Percentiles rank a stretch among this genome's conserved stretches.
These are phyloP conservation scores for Isurus oxyrinchus DNA, from an alignment of 2,113 vertebrate genomes.

Conservation along the genomic window DNA sequence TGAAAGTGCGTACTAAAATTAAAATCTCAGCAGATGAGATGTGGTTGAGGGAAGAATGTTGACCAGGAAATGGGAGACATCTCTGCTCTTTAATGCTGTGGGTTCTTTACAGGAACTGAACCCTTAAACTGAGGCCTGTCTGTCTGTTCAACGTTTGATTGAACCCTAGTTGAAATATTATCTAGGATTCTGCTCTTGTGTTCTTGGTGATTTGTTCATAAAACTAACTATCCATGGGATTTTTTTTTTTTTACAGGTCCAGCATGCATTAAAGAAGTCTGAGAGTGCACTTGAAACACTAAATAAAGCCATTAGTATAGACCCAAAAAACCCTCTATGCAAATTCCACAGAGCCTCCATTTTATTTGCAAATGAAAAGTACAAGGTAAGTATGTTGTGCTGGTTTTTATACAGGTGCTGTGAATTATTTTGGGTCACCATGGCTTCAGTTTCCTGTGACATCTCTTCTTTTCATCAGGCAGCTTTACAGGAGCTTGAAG, in stretches of 20 bases:
- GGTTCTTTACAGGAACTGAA: neutral
- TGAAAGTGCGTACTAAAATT: neutral
- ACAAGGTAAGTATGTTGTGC: slow-evolving; percentile 68
- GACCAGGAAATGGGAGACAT: neutral
- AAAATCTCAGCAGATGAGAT: neutral
- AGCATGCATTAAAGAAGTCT: slow-evolving; percentile 93
- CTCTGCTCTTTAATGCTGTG: neutral
- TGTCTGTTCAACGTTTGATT: neutral
- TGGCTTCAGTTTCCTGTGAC: neutral
- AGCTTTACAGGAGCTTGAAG: slow-evolving; percentile 96
- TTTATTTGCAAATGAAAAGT: slow-evolving; percentile 95
- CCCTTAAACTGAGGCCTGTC: too few relatives aligned
- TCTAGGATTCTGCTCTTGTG: neutral
- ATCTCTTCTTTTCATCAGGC: slow-evolving; percentile 61
- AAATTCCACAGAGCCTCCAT: slow-evolving; percentile 98
- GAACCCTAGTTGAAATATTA: neutral
- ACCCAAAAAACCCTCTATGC: slow-evolving; percentile 97
- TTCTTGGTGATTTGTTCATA: neutral
- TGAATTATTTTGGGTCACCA: neutral
- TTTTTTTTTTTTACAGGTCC: slow-evolving; percentile 62
- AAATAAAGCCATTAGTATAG: slow-evolving; percentile 89
- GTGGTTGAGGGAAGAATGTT: neutral
- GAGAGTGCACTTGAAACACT: slow-evolving; percentile 93
- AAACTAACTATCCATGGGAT: neutral
- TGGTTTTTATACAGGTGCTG: neutral